Conservation (phyloP, 2,888 invertebrate genomes). For the Nesidiocoris tenuis region DNA sequence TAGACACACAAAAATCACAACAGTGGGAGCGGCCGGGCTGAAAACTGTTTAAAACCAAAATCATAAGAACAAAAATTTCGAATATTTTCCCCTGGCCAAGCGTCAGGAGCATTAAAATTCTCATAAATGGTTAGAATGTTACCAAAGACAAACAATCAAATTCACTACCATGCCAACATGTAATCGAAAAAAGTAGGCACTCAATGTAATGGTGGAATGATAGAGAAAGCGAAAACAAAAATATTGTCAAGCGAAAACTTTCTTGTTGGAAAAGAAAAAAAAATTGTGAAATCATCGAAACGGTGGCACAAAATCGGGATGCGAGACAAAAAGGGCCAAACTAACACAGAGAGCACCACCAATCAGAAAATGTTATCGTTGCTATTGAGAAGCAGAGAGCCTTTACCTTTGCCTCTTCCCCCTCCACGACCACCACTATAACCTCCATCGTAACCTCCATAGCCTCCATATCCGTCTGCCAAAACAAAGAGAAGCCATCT, state of each 20-base stretch:
- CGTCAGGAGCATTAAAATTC: neutral
- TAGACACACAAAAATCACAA: slow-evolving; percentile 9
- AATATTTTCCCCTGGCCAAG: slow-evolving; percentile 7
- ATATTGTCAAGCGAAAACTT: neutral
- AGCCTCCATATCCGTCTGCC: slow-evolving; percentile 67
- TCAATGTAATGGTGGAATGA: slow-evolving; percentile 6
- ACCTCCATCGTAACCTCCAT: slow-evolving; percentile 86
- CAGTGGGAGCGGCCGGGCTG: slow-evolving; percentile 48
- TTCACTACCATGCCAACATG: slow-evolving; percentile 9
- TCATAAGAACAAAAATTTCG: slow-evolving; percentile 31
- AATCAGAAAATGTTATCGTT: neutral
- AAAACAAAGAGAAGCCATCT: slow-evolving; percentile 35
- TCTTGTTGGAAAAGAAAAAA: slow-evolving; percentile 6
- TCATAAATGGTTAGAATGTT: neutral
- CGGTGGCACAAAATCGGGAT: slow-evolving; percentile 1
- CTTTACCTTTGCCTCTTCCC: slow-evolving; percentile 63
- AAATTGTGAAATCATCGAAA: neutral
- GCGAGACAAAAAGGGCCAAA: neutral
- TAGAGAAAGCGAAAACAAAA: slow-evolving; percentile 10
- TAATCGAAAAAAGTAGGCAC: slow-evolving; percentile 13
- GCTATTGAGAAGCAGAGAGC: neutral
- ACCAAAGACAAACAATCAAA: neutral
- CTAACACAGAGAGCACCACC: slow-evolving; percentile 5
- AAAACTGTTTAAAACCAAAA: slow-evolving; percentile 45
- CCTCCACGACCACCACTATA: slow-evolving; percentile 76